Evolutionary conservation across 2,888 invertebrate species (phyloP), one percentile per base, ranked within the genome.

Genomic region (Caenorhabditis plicata): DNA sequence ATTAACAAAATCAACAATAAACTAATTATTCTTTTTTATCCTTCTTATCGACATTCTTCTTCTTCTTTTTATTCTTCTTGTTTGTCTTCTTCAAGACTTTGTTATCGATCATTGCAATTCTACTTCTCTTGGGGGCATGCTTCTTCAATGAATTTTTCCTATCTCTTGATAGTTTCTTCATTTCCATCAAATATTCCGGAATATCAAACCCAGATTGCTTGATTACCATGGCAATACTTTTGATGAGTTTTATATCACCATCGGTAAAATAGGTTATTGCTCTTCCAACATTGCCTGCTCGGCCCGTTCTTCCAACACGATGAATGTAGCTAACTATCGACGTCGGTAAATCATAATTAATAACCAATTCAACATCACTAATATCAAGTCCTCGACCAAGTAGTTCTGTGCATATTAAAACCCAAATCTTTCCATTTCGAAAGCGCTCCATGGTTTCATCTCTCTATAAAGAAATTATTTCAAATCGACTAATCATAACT

Each of bases 301-400:
- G 86, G 0, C 96, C 96, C 0, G 95, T 93, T 44, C 96, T 86
- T 22, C 92, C 90, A 57, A 88, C 87, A 58, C 92, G 86, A 84
- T 93, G 94, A 75, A 94, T 88, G 78, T 94, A 94, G 0, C 91
- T 88, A 74, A 92, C 90, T 52, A 89, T 88, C 1, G 89, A 88
- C 0, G 89, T 88, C 17, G 96, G 96, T 82, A 96, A 92, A 85
- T 98, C 96, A 81, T 93, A 98, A 85, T 98, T 98, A 67, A 98
- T 86, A 26, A 98, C 94, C 25, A 96, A 85, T 85, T 92, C 93
- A 40, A 98, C 92, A 1, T 92, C 92, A 77, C 91, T 91, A 83
- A 96, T 93, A 84, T 96, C 96, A 64, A 96, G 90, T 66, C 96
- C 96, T 68, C 96, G 87, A 0, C 92, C 90, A 90, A 96, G 89